Base-by-base conservation (phyloP, 2,888 invertebrate species). In the Lepidocyrtinus sp. region DNA sequence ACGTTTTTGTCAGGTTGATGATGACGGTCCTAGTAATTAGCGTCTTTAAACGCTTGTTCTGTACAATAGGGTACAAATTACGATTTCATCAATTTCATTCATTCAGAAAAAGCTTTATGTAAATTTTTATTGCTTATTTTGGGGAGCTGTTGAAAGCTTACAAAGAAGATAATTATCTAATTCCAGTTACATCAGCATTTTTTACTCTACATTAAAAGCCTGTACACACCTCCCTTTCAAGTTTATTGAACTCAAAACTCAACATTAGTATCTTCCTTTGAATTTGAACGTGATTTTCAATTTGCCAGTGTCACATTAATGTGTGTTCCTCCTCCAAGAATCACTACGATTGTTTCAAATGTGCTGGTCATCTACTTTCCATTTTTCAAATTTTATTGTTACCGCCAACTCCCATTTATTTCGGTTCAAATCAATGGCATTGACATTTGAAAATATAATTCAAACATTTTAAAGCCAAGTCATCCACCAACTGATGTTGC, bases 11-110 rank as follows among this genome's bases (percentile, higher is more conserved):
- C 46, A 68, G 61, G 9, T 17, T 7, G n/a, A n/a, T 46, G 62
- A 68, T 36, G 36, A 5, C 36, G 36, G 36, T n/a, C n/a, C n/a
- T n/a, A n/a, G n/a, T 75, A 68, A 74, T 74, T 74, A 67, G 59
- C 26, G n/a, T 59, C 65, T 74, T 74, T 50, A 71, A 65, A 55
- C 55, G 59, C 74, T 61, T 67, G 59, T 67, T 65, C 59, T 74
- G 74, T 65, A 67, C 74, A 74, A 74, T 74, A 36, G 67, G 7
- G 12, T 21, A 17, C 19, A 59, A 74, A 74, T 59, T 67, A 27
- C n/a, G 5, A 12, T 36, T 7, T 12, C 36, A 36, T 36, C 12
- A 5, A 36, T 26, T 64, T 27, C 26, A 64, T 64, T 62, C 62
- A 62, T 24, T 5, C 1, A n/a, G 24, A 26, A 26, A n/a, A 1